Conservation (phyloP, 2,888 invertebrate species). For the Vandiemenella viatica region DNA sequence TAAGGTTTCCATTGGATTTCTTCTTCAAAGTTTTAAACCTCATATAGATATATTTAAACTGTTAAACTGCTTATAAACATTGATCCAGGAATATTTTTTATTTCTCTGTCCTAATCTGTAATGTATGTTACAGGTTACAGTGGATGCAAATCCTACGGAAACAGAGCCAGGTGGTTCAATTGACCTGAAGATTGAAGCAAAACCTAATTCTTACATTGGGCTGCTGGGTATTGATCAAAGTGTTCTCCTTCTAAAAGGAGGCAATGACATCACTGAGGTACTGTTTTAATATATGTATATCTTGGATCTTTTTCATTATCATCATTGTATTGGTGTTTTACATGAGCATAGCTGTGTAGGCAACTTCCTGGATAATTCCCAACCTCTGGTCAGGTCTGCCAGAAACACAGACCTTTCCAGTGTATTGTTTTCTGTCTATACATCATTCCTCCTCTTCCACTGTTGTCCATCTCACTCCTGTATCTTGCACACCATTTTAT, state of each 20-base stretch:
- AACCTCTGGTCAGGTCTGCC: too few species aligned
- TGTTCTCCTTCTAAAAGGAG: constrained; percentile 53
- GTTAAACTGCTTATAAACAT: not conserved
- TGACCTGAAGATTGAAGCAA: constrained; percentile 60
- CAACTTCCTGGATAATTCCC: too few species aligned
- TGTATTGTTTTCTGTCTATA: too few species aligned
- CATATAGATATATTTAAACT: too few species aligned
- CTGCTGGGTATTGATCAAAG: constrained; percentile 79
- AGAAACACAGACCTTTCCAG: too few species aligned
- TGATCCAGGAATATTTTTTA: not conserved
- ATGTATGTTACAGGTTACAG: constrained; percentile 38
- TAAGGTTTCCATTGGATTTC: too few species aligned
- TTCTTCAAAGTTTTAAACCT: too few species aligned
- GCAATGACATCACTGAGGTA: constrained; percentile 48
- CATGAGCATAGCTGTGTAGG: too few species aligned
- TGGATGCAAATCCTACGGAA: constrained; percentile 44
- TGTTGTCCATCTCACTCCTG: too few species aligned
- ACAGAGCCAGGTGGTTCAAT: constrained; percentile 65
- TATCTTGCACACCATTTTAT: too few species aligned
- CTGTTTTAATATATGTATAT: not conserved
- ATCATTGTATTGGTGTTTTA: not conserved
- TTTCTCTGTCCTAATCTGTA: not conserved
- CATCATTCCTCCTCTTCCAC: too few species aligned
- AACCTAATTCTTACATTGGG: constrained; percentile 74
- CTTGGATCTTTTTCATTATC: not conserved